A percentile compares a stretch with the other conserved stretches of the same genome.
Conservation (phyloP, 2,888 invertebrate species). For the Trachelus iudaicus region DNA sequence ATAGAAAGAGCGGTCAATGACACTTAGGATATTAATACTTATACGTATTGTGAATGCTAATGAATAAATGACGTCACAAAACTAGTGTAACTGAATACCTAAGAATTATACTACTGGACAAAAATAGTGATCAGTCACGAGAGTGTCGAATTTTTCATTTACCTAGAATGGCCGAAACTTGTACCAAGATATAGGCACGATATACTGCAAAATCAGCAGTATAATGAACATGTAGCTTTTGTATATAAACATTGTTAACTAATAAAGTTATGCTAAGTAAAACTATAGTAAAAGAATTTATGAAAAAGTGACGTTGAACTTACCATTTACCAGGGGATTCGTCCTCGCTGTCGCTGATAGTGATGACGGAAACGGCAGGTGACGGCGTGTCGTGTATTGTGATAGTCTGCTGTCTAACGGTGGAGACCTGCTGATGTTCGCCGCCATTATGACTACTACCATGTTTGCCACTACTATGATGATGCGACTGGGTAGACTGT, state of each 20-base stretch:
- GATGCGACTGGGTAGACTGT: constrained; percentile 48
- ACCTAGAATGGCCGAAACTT: neutral
- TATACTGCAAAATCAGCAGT: neutral
- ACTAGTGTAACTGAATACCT: neutral
- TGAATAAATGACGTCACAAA: neutral
- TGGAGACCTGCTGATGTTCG: constrained; percentile 62
- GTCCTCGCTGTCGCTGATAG: constrained; percentile 95
- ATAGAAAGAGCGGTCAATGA: neutral
- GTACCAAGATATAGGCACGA: neutral
- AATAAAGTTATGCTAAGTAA: neutral
- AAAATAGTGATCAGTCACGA: neutral
- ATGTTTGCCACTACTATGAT: constrained; percentile 46
- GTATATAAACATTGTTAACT: neutral
- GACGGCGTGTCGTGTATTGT: constrained; percentile 96
- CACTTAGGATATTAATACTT: neutral
- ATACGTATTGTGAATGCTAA: neutral
- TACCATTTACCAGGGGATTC: constrained; percentile 73
- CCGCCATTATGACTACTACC: constrained; percentile 49
- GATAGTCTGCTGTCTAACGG: constrained; percentile 82
- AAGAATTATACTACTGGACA: neutral
- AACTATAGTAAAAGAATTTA: neutral
- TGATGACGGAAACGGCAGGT: constrained; percentile 94
- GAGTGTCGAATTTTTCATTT: neutral
- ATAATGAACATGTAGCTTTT: neutral
- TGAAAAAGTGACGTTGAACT: constrained; percentile 19